Percentiles rank a stretch among this genome's conserved stretches.
Evolutionary conservation across 2,113 vertebrate species (phyloP).

Genomic region (Gadus chalcogrammus): DNA sequence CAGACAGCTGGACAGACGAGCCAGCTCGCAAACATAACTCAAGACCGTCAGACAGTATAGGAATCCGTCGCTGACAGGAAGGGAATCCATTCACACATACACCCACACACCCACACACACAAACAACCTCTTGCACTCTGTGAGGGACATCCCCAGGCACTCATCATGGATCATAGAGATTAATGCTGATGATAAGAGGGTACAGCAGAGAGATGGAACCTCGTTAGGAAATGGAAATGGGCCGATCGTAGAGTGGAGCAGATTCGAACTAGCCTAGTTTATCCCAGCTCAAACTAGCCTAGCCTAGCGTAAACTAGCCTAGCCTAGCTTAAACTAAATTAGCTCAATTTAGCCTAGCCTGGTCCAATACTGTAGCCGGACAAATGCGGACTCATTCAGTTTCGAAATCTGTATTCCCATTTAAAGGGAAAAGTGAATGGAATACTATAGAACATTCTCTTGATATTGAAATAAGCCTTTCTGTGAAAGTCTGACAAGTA

Average conservation of each 20-base stretch:
- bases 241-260: not conserved
- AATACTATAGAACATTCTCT: too few relatives aligned
- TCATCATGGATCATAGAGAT: slow-evolving; percentile 21
- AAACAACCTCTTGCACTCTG: slow-evolving; percentile 4
- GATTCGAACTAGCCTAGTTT: not conserved
- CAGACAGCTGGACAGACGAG: too few relatives aligned
- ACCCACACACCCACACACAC: not conserved
- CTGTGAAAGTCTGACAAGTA: too few relatives aligned
- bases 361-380: slow-evolving; percentile 11
- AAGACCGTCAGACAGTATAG: too few relatives aligned
- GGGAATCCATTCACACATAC: too few relatives aligned
- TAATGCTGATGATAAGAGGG: slow-evolving; percentile 21
- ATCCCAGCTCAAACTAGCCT: too few relatives aligned
- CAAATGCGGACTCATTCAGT: not conserved
- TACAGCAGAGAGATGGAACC: slow-evolving; percentile 19
- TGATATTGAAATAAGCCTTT: too few relatives aligned
- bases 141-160: not conserved
- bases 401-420: too few relatives aligned
- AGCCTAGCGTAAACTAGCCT: not conserved
- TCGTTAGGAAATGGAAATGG: slow-evolving; percentile 23
- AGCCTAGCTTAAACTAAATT: not conserved
- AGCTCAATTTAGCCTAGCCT: not conserved
- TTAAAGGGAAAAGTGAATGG: too few relatives aligned
- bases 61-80: too few relatives aligned
- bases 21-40: too few relatives aligned